Conservation (phyloP, 1,140 invertebrate species). For the Epicauta chinensis region DNA sequence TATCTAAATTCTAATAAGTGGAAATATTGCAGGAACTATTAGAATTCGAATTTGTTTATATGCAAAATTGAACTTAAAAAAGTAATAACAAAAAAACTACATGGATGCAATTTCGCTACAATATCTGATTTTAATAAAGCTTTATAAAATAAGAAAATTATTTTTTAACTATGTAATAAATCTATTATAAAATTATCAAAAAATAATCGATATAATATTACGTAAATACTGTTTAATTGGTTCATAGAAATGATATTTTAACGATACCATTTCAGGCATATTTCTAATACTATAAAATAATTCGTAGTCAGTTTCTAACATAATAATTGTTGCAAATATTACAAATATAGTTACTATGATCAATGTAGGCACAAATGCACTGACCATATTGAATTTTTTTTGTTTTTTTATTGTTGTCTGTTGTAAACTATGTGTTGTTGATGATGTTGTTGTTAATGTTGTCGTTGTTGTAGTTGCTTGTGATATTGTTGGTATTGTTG, state of each 20-base stretch:
- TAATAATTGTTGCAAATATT: slow-evolving; percentile 55
- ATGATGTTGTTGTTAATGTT: slow-evolving; percentile 30
- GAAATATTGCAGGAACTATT: slow-evolving; percentile 14
- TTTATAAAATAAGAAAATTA: background rate
- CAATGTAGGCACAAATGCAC: slow-evolving; percentile 66
- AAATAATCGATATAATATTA: slow-evolving; percentile 23
- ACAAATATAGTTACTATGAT: slow-evolving; percentile 60
- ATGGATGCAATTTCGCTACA: background rate
- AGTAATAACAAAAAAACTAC: background rate
- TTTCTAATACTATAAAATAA: slow-evolving; percentile 62
- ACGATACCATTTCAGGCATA: slow-evolving; percentile 70
- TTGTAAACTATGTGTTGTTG: slow-evolving; percentile 21
- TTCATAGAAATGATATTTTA: slow-evolving; percentile 74
- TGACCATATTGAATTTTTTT: slow-evolving; percentile 53
- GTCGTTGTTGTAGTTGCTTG: background rate
- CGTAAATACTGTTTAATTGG: slow-evolving; percentile 69
- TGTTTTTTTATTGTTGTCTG: slow-evolving; percentile 28
- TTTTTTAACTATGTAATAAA: background rate
- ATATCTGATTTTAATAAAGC: background rate
- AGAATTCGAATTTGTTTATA: no score
- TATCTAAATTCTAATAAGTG: no score
- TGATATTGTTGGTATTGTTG: slow-evolving; percentile 4
- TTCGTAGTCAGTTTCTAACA: slow-evolving; percentile 70
- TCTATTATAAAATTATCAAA: slow-evolving; percentile 2
- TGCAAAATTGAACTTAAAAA: background rate